Base-by-base conservation (phyloP, 1,140 invertebrate species). In the Rhagoletis pomonella region DNA sequence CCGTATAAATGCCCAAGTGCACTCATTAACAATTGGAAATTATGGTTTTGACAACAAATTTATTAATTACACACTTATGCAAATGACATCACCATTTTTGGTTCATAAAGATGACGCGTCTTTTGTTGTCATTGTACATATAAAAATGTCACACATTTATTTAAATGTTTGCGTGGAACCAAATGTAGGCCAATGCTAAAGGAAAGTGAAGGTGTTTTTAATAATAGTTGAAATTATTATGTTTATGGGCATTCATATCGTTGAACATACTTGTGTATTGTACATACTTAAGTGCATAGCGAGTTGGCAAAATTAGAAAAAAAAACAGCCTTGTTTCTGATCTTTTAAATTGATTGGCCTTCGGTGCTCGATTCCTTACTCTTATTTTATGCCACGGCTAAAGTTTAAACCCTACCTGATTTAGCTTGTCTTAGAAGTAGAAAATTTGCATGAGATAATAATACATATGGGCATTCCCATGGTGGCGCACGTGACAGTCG, bases 191-290 rank as follows among this genome's bases (percentile, higher is more conserved):
- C 73, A 81, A 50, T 81, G 73, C 55, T 9, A 55, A 81, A 81
- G n/a, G 73, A 81, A 81, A 81, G 44, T 81, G 73, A 81, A 81
- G 73, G 73, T 58, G 44, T 81, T 81, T 81, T 81, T 17, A 81
- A 81, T 81, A n/a, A 73, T 47, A 50, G 60, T 14, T 62, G 17
- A 12, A 62, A 62, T 1, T 4, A 5, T 29, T 29, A 62, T 62
- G 60, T n/a, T 12, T 17, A 14, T 14, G 4, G 60, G 12, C 12
- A 62, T 55, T 29, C 29, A 55, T 55, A 55, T 55, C 1, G 29
- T 29, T 29, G 1, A 5, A n/a, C 60, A 62, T 14, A n/a, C 12
- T 12, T 14, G 12, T 14, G 17, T 62, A 62, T n/a, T 62, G 60
- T 62, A 62, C 60, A 62, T 17, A 62, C 60, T 14, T 62, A 9